Base-by-base conservation (phyloP, 2,113 vertebrate genomes). In the Melanostigma gelatinosum region DNA sequence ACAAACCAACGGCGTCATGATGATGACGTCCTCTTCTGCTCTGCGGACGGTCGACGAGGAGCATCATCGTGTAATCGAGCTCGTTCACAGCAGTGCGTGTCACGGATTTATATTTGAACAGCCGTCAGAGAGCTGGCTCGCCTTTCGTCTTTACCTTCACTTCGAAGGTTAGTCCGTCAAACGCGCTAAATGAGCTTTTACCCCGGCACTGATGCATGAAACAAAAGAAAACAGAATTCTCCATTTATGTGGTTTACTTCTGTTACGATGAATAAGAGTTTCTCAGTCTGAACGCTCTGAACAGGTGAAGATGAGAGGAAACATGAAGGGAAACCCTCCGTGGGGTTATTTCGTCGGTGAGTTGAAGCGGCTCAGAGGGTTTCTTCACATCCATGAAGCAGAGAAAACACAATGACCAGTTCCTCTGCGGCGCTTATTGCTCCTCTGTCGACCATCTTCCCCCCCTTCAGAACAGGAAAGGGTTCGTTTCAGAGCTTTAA, bases 131-230 rank as follows among this genome's bases (percentile, higher is more conserved):
- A 77, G 62, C 32, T 40, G 38, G 79, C 58, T 79, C 24, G 2
- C 32, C 62, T 74, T 75, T 77, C 48, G 55, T 82, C 55, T 79
- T 73, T 75, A 13, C n/a, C 38, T 69, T 54, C 57, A 32, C 32
- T 80, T 58, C 72, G 62, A 82, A 87, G 83, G 85, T 87, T 77
- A 84, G 82, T 82, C 83, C 63, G 2, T 77, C 71, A 75, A 74
- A 65, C 11, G 40, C 64, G 48, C 64, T 82, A 34, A 60, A 54
- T 34, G 32, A 84, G 61, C 24, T 77, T 72, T 75, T 55, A 69
- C 76, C 76, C 50, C 6, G 10, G 16, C 18, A 15, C 6, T 36
- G 5, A 29, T 29, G 29, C 29, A 29, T 29, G 29, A 29, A 29
- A 29, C 29, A n/a, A 71, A 70, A 29, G 15, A 12, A 27, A 58